Conservation (phyloP, 35 echinoderm and acorn worm species). For the Heliocidaris tuberculata region DNA sequence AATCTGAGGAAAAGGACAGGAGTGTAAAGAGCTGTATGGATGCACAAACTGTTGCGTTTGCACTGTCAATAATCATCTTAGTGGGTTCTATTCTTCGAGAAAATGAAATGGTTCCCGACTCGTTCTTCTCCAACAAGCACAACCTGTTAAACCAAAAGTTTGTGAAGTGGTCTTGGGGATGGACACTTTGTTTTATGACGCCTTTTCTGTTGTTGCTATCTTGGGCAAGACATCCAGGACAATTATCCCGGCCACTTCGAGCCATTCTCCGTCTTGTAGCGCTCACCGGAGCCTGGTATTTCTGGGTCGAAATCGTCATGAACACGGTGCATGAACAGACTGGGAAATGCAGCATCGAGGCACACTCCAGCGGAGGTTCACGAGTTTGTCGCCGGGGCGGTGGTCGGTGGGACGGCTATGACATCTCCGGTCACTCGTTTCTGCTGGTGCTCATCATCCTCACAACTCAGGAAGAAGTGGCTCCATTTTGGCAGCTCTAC, state of each 20-base stretch:
- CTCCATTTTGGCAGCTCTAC: slow-evolving; percentile 30
- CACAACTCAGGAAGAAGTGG: slow-evolving; percentile 71
- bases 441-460: slow-evolving; percentile 67
- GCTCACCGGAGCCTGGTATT: slow-evolving; percentile 61
- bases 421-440: slow-evolving; percentile 82
- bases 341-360: slow-evolving; percentile 55
- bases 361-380: slow-evolving; percentile 20
- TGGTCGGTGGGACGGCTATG: slow-evolving; percentile 61
- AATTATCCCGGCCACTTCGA: slow-evolving; percentile 32
- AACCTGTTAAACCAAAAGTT: slow-evolving; percentile 77
- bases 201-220: slow-evolving; percentile 48
- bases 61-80: neutral
- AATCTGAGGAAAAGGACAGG: neutral
- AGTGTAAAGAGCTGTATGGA: neutral
- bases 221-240: slow-evolving; percentile 48
- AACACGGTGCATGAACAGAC: slow-evolving; percentile 61
- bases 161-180: slow-evolving; percentile 82
- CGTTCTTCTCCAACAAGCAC: slow-evolving; percentile 66
- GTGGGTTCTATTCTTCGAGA: slow-evolving; percentile 8
- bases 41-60: neutral
- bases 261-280: slow-evolving; percentile 44
- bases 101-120: slow-evolving; percentile 39
- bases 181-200: slow-evolving; percentile 68
- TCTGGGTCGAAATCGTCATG: slow-evolving; percentile 72
- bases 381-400: slow-evolving; percentile 36